Percentiles rank a stretch among this genome's conserved stretches.
Conservation (phyloP, 1,140 invertebrate species). For the Trachelipus rathkii region DNA sequence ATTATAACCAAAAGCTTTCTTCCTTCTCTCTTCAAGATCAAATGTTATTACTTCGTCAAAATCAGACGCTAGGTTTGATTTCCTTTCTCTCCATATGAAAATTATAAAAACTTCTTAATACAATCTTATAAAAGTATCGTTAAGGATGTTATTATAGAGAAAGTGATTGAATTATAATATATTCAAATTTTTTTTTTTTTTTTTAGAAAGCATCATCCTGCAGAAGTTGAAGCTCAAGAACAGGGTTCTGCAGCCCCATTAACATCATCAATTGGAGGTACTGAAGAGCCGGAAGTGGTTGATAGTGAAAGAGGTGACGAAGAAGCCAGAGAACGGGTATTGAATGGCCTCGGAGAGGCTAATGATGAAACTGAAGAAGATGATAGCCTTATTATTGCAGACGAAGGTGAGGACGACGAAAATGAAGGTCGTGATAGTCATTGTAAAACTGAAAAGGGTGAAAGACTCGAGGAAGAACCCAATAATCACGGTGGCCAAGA, state of each 20-base stretch:
- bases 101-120: too few relatives aligned
- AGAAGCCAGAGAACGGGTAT: constrained; percentile 20
- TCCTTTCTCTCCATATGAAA: too few relatives aligned
- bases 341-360: constrained; percentile 28
- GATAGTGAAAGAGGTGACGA: constrained; percentile 25
- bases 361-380: constrained; percentile 19
- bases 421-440: neutral
- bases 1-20: too few relatives aligned
- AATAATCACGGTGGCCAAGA: constrained; percentile 29
- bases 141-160: too few relatives aligned
- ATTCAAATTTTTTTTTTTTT: too few relatives aligned
- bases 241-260: neutral
- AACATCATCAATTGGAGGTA: neutral
- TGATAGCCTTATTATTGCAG: neutral
- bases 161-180: too few relatives aligned
- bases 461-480: constrained; percentile 10
- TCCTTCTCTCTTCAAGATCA: too few relatives aligned
- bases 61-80: too few relatives aligned
- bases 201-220: constrained; percentile 41
- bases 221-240: constrained; percentile 43
- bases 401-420: constrained; percentile 28
- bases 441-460: neutral
- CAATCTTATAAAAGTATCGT: too few relatives aligned
- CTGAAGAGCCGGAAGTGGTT: constrained; percentile 14
- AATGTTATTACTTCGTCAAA: too few relatives aligned